These are phyloP conservation scores for Leptinotarsa haldemani DNA, from an alignment of 2,888 invertebrate genomes.

Conservation along the genomic window DNA sequence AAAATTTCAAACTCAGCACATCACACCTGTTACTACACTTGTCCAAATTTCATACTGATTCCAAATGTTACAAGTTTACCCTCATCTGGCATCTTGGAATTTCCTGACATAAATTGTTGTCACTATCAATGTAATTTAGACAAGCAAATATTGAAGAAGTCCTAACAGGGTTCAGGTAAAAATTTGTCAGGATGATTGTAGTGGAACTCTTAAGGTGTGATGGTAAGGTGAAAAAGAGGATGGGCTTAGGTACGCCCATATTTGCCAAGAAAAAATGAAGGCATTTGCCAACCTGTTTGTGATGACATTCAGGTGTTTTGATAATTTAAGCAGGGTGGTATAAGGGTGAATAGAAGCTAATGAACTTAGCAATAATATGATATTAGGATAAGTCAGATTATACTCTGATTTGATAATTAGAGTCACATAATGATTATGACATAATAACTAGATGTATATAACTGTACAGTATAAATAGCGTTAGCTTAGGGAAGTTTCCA, in stretches of 20 bases:
- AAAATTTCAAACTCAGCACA: constrained; percentile 1
- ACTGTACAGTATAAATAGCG: no score
- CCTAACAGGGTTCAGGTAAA: not conserved
- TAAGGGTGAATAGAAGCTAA: not conserved
- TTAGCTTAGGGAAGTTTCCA: no score
- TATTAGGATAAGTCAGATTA: constrained; percentile 6
- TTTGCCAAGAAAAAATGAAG: constrained; percentile 28
- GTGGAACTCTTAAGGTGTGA: constrained; percentile 15
- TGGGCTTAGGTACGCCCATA: constrained; percentile 16
- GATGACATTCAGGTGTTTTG: constrained; percentile 5
- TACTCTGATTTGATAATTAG: constrained; percentile 1
- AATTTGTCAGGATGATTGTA: constrained; percentile 7
- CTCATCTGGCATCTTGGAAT: constrained; percentile 30
- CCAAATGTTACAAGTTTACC: constrained; percentile 25
- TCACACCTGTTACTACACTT: constrained; percentile 29
- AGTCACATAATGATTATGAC: not conserved
- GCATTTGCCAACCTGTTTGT: constrained; percentile 10
- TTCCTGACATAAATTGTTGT: constrained; percentile 27
- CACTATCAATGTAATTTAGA: constrained; percentile 5
- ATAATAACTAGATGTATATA: no score
- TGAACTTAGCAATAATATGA: not conserved
- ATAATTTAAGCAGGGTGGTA: not conserved
- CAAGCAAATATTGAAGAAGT: not conserved
- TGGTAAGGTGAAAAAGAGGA: constrained; percentile 16
- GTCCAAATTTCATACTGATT: constrained; percentile 13